Conservation (phyloP, 1,140 invertebrate genomes). For the Ptiloglossa arizonensis region DNA sequence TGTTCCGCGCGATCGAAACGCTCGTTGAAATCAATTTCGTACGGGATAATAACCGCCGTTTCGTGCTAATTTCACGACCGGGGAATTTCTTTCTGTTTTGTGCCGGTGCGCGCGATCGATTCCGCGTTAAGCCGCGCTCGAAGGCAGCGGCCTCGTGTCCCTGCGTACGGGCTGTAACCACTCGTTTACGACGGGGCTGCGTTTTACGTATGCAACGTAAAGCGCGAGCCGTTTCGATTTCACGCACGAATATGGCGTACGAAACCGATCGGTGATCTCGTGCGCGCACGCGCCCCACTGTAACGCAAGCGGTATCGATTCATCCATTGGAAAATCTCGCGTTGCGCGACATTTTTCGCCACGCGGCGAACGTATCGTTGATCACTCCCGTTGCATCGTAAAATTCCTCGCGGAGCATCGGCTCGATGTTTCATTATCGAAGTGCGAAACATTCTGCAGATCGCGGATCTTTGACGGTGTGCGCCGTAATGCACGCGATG, state of each 20-base stretch:
- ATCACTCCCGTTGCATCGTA: too few species aligned
- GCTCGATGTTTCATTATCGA: too few species aligned
- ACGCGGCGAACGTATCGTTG: too few species aligned
- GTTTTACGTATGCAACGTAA: slow-evolving; percentile 23
- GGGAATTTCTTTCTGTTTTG: slow-evolving; percentile 23
- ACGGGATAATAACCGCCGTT: slow-evolving; percentile 40
- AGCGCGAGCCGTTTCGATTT: slow-evolving; percentile 26
- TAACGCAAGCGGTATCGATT: neutral
- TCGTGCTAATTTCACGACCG: slow-evolving; percentile 17
- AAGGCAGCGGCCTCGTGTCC: neutral
- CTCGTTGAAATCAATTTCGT: slow-evolving; percentile 41
- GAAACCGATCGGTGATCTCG: neutral
- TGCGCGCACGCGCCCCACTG: neutral
- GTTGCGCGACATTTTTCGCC: too few species aligned
- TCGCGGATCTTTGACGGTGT: too few species aligned
- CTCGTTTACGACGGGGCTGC: slow-evolving; percentile 34
- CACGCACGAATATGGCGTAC: slow-evolving; percentile 14
- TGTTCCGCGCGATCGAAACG: slow-evolving; percentile 26
- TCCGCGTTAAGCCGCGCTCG: slow-evolving; percentile 38
- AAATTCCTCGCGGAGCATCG: too few species aligned
- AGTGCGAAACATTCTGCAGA: too few species aligned
- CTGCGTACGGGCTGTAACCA: slow-evolving; percentile 4
- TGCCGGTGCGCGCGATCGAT: slow-evolving; percentile 20
- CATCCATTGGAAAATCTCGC: too few species aligned
- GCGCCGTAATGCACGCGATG: too few species aligned